Conservation (phyloP, 2,888 invertebrate species). For the Zeuzera pyrina region DNA sequence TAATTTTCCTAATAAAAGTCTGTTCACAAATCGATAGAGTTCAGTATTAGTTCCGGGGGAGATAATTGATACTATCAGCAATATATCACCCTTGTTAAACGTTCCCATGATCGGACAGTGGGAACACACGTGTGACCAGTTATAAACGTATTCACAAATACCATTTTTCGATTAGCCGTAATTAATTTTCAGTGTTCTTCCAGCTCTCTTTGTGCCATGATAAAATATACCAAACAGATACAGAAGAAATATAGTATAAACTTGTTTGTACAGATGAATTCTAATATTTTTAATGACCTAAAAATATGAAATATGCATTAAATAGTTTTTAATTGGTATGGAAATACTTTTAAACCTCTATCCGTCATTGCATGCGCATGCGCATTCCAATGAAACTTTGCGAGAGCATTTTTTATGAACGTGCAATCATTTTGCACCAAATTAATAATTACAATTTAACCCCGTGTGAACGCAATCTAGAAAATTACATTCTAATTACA, state of each 20-base stretch:
- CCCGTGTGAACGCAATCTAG: conserved; percentile 56
- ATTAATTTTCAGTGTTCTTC: too few species aligned
- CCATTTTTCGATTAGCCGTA: too few species aligned
- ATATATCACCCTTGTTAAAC: conserved; percentile 58
- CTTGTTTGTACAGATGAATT: too few species aligned
- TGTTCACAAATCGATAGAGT: conserved; percentile 25
- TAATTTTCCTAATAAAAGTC: conserved; percentile 32
- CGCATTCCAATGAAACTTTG: conserved; percentile 40
- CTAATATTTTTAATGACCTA: too few species aligned
- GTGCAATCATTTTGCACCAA: conserved; percentile 48
- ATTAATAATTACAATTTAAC: conserved; percentile 49
- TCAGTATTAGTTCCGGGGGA: conserved; percentile 31
- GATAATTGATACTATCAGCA: conserved; percentile 54
- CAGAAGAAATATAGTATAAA: too few species aligned
- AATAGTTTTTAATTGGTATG: too few species aligned
- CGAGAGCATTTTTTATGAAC: conserved; percentile 35
- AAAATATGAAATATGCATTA: too few species aligned
- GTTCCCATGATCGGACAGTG: conserved; percentile 40
- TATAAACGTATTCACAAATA: too few species aligned
- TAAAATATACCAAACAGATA: too few species aligned
- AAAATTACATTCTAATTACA: conserved; percentile 5
- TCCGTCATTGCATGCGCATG: too few species aligned
- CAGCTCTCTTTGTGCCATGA: too few species aligned
- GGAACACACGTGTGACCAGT: conserved; percentile 29
- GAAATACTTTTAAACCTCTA: too few species aligned